Conservation (phyloP, 2,113 vertebrate genomes). For the Pipa parva region DNA sequence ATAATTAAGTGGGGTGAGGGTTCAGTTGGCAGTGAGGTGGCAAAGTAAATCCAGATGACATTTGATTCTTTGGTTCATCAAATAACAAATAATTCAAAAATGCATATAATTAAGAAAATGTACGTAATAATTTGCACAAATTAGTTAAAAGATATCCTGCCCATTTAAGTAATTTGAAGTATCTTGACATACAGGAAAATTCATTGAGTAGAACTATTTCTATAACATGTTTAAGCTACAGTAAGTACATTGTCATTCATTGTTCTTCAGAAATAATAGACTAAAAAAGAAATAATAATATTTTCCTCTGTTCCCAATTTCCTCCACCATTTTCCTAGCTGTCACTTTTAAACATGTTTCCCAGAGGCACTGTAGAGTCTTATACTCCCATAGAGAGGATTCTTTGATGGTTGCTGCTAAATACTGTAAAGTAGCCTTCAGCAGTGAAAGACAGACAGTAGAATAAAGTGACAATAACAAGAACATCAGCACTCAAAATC, state of each 20-base stretch:
- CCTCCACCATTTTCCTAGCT: not conserved
- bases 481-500: not conserved
- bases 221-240: too few species aligned
- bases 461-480: not conserved
- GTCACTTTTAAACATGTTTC: constrained; percentile 10
- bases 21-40: too few species aligned
- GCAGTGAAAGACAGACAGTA: not conserved
- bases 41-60: too few species aligned
- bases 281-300: not conserved
- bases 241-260: not conserved
- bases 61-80: too few species aligned
- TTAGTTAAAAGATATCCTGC: too few species aligned
- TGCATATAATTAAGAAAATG: too few species aligned
- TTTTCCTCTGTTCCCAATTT: not conserved
- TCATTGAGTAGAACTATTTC: too few species aligned
- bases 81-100: too few species aligned
- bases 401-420: not conserved
- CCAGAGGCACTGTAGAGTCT: constrained; percentile 9
- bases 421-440: constrained; percentile 1
- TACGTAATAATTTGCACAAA: too few species aligned
- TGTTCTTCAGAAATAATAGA: not conserved
- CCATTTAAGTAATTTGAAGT: too few species aligned
- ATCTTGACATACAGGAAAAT: too few species aligned
- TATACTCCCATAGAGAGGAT: constrained; percentile 15
- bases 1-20: too few species aligned